Evolutionary conservation across 2,888 invertebrate species (phyloP).

Genomic region (Adineta ricciae): DNA sequence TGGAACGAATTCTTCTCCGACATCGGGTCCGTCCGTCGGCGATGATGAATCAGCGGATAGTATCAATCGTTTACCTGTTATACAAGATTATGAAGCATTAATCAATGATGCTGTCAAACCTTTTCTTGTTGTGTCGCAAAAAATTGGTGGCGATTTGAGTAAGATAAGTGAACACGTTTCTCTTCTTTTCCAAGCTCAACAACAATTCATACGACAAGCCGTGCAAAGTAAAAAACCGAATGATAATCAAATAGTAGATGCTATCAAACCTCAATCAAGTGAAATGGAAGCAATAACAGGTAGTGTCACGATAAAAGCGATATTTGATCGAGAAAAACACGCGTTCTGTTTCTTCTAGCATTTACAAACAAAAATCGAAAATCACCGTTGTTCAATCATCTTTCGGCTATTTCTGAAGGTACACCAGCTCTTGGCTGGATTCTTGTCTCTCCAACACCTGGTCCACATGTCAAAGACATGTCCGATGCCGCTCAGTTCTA

Average conservation of each 20-base stretch:
- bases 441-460: conserved; percentile 62
- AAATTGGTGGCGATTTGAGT: conserved; percentile 27
- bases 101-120: conserved; percentile 15
- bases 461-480: conserved; percentile 94
- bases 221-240: conserved; percentile 23
- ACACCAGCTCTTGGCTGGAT: conserved; percentile 95
- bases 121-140: conserved; percentile 18
- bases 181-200: conserved; percentile 1
- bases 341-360: background rate
- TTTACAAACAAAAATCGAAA: conserved; percentile 27
- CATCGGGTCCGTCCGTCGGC: background rate
- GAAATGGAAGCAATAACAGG: conserved; percentile 27
- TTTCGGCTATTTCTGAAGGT: conserved; percentile 88
- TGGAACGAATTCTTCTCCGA: background rate
- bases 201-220: conserved; percentile 26
- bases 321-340: background rate
- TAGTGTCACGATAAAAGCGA: background rate
- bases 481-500: conserved; percentile 94
- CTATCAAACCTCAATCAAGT: conserved; percentile 21
- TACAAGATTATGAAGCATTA: conserved; percentile 24
- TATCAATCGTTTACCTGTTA: conserved; percentile 18
- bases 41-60: background rate
- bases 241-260: background rate
- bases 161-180: conserved; percentile 20
- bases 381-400: conserved; percentile 68